A percentile compares a stretch with the other conserved stretches of the same genome.
phyloP scores from a whole-genome alignment of 92 coral and sea anemone genomes.

The Epizoanthus ramosus region DNA sequence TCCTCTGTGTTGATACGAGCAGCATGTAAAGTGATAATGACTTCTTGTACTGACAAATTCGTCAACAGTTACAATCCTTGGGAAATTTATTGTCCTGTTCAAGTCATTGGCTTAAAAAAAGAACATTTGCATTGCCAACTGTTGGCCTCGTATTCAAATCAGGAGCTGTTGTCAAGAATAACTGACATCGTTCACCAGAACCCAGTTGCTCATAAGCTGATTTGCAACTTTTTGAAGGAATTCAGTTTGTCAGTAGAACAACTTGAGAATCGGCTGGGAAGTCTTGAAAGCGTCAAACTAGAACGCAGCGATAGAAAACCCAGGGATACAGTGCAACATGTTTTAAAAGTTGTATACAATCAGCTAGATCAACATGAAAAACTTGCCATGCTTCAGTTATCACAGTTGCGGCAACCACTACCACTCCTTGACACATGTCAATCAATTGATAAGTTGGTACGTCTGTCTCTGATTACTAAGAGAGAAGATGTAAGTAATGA shows the following conservation, averaged over 20 bases:
- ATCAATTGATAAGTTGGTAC: slow-evolving; percentile 20
- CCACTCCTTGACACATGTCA: slow-evolving; percentile 51
- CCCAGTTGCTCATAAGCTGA: slow-evolving; percentile 65
- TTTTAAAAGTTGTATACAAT: slow-evolving; percentile 26
- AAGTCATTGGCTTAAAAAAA: slow-evolving; percentile 49
- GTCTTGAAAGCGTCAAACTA: slow-evolving; percentile 1
- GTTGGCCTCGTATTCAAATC: slow-evolving; percentile 2
- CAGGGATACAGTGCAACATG: neutral
- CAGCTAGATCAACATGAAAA: slow-evolving; percentile 31
- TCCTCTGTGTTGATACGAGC: slow-evolving; percentile 50
- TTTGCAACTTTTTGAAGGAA: slow-evolving; percentile 46
- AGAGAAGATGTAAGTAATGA: slow-evolving; percentile 12
- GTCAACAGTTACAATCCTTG: slow-evolving; percentile 8
- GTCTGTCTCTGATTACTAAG: neutral
- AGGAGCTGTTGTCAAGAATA: slow-evolving; percentile 18
- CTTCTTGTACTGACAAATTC: neutral
- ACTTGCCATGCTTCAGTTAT: slow-evolving; percentile 53
- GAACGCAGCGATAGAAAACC: neutral
- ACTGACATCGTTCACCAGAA: slow-evolving; percentile 38
- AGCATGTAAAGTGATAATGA: slow-evolving; percentile 42
- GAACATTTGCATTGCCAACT: slow-evolving; percentile 1
- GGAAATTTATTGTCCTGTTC: slow-evolving; percentile 22
- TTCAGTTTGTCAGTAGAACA: slow-evolving; percentile 32
- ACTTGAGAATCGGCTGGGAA: slow-evolving; percentile 4
- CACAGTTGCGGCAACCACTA: slow-evolving; percentile 72